Evolutionary conservation across 2,888 invertebrate genomes (phyloP), one percentile per base, ranked within the genome.

Genomic region (Noctua janthina): DNA sequence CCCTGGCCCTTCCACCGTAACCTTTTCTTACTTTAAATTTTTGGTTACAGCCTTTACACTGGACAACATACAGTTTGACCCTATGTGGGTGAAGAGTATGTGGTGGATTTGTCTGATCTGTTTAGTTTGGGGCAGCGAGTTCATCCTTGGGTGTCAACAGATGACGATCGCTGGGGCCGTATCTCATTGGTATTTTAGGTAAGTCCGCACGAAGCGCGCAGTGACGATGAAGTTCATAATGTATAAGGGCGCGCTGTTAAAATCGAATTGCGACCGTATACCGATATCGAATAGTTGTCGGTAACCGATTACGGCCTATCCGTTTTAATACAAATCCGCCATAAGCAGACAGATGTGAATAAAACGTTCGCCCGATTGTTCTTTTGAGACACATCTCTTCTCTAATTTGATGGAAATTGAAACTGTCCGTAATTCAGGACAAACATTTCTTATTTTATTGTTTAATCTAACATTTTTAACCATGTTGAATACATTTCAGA

Each of bases 41-140:
- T 17, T 64, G 29, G 78, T 90, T 90, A 5, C 90, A 95, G 95
- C 96, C 70, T 96, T 91, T 84, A 83, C 93, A 11, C 96, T 98
- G 73, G 97, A 96, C 8, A 90, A 92, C 2, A 97, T 99, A 76
- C 98, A 98, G 93, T 99, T 98, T 92, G 98, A 98, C 92, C 98
- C 98, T 0, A 97, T 98, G 88, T 98, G 98, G 98, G 98, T 99
- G 59, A 98, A 98, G 92, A 98, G 99, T 90, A 98, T 99, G 98
- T 99, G 99, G 98, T 99, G 99, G 99, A 98, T 99, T 89, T 99
- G 99, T 92, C 97, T 99, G 35, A 97, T 99, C 74, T 99, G 99
- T 67, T 97, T 99, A 43, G 97, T 99, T 86, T 99, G 99, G 99
- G 98, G 98, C 20, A 98, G 98, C 49, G 99, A 99, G 96, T 99